Evolutionary conservation across 2,888 invertebrate genomes (phyloP), one percentile per base, ranked within the genome.

Genomic region (Junonia oenone): DNA sequence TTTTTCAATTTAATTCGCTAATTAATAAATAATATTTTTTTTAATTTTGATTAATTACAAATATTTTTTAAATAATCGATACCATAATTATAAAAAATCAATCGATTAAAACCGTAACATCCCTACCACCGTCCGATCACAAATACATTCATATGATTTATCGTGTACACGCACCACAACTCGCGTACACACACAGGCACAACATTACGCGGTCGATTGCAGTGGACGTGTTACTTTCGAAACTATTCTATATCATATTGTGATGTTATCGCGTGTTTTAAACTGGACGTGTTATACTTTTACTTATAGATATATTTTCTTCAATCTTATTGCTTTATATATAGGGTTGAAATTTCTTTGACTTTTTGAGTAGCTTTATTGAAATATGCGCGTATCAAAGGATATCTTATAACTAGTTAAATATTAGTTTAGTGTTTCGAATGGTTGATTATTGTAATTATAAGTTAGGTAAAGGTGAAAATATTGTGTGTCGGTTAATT

Each of bases 61-160:
- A n/a, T n/a, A n/a, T n/a, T n/a, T n/a, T n/a, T n/a, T n/a, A n/a
- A n/a, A n/a, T n/a, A n/a, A n/a, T n/a, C n/a, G n/a, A n/a, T n/a
- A n/a, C n/a, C n/a, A n/a, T n/a, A n/a, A 8, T 29, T 29, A 15
- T 19, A 11, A 22, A 27, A n/a, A 48, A 47, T 40, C 35, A 55
- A 62, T 58, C 51, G 58, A 53, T 48, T 54, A 45, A 55, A 38
- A 45, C 45, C 54, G 13, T 43, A 26, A 59, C 78, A 67, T 45
- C 77, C 63, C 77, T 72, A 56, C 8, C 22, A 58, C 58, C 53
- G 61, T 63, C 72, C 76, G 83, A 81, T 86, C 87, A 88, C 88
- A 85, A 88, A 87, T 87, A 87, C 89, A 88, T 83, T 81, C 76
- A 74, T 86, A 88, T 90, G 89, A 90, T 88, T 90, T 90, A 89